Base-by-base conservation (phyloP, 1,140 invertebrate species). In the Anastatus disparis region DNA sequence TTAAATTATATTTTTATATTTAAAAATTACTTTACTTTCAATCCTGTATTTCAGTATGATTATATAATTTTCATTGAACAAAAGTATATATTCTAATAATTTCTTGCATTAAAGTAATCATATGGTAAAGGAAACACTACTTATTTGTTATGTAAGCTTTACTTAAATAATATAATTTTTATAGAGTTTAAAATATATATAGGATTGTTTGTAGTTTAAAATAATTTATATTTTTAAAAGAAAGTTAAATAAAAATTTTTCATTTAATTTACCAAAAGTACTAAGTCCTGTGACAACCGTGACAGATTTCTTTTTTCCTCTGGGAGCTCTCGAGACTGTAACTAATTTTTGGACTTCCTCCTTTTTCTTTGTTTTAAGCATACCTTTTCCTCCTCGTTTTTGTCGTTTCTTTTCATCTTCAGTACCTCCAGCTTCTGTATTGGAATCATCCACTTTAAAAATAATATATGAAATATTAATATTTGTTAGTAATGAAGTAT, bases 301-400 rank as follows among this genome's bases (percentile, higher is more conserved):
- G 0, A 99, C 97, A 56, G 94, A 97, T 89, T 99, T 99, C 90
- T 99, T 99, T 82, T 99, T 99, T 56, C 97, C 97, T 77, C 98
- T 89, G 15, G 96, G 95, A 35, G 97, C 95, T 81, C 96, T 90
- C 2, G 94, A 97, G 12, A 99, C 88, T 77, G 91, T 92, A 3
- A 94, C 90, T 85, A 93, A 89, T 79, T 94, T 93, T 31, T 93
- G 93, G 50, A 90, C 90, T 74, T 91, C 89, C 71, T 89, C 88
- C 74, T 92, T 91, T 78, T 94, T 93, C 80, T 92, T 93, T 8
- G 91, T 86, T 82, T 93, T 93, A 2, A 92, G 85, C 77, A 92
- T 89, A 64, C 93, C 93, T 80, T 94, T 94, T 7, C 94, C 94
- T 31, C 94, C 94, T 58, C 91, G 79, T 77, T 92, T 93, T 78